Percentiles rank a stretch among this genome's conserved stretches.
phyloP scores from a whole-genome alignment of 2,888 invertebrate genomes.

The Pedicia rivosa region DNA sequence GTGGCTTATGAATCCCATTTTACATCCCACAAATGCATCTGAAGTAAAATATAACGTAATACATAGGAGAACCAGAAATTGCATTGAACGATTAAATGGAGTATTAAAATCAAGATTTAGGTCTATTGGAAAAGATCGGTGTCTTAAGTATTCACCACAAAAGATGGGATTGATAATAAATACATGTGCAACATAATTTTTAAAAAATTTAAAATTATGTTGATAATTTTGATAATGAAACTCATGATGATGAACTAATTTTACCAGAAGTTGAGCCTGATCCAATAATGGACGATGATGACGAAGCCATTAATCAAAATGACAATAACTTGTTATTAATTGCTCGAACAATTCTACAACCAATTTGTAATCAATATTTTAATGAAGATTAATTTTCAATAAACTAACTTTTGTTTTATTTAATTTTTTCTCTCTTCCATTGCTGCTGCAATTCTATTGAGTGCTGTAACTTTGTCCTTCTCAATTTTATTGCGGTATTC shows the following conservation, averaged over 20 bases:
- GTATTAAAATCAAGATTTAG: not conserved
- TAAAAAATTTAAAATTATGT: not conserved
- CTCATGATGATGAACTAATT: too few species aligned
- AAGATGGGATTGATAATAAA: not conserved
- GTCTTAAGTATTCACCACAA: not conserved
- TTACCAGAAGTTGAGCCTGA: not conserved
- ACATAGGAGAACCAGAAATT: not conserved
- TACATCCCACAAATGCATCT: not conserved
- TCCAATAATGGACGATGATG: not conserved
- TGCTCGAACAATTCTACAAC: not conserved
- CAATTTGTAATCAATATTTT: not conserved
- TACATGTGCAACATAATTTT: not conserved
- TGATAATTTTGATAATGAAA: not conserved
- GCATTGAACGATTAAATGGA: conserved; percentile 1
- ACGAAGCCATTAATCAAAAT: not conserved
- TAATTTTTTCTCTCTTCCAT: too few species aligned
- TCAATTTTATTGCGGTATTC: too few species aligned
- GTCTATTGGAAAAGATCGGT: not conserved
- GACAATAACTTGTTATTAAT: not conserved
- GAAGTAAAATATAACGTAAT: not conserved
- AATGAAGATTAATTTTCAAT: too few species aligned
- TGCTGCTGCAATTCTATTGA: too few species aligned
- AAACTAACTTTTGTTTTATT: too few species aligned
- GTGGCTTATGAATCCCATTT: not conserved
- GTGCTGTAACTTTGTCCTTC: too few species aligned